Evolutionary conservation across 92 coral and sea anemone species (phyloP).

Genomic region (Phymanthus crucifer): DNA sequence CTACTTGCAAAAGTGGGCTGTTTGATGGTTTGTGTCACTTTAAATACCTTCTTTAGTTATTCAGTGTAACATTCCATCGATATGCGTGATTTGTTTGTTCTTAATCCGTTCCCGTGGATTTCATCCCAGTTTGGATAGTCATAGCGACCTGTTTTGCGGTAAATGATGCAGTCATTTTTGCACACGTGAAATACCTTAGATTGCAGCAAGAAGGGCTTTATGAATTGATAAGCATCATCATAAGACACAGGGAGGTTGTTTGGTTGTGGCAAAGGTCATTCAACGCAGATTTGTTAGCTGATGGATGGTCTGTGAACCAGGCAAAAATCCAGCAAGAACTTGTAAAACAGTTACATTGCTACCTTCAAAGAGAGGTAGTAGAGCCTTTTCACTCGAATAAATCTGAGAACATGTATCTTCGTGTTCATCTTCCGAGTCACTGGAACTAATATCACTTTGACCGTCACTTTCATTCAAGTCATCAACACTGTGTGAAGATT

Average conservation of each 20-base stretch:
- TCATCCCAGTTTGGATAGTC: constrained; percentile 56
- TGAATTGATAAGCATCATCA: constrained; percentile 20
- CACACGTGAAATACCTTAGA: constrained; percentile 25
- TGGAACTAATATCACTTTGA: neutral
- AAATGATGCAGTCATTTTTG: constrained; percentile 40
- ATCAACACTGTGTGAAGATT: neutral
- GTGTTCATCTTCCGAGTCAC: neutral
- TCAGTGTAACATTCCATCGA: too few relatives aligned
- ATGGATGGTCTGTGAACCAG: constrained; percentile 55
- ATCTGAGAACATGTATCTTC: neutral
- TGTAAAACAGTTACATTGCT: constrained; percentile 32
- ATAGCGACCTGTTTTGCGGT: constrained; percentile 25
- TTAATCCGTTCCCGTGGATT: too few relatives aligned
- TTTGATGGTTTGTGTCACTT: too few relatives aligned
- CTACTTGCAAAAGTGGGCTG: too few relatives aligned
- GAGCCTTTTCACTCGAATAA: constrained; percentile 8
- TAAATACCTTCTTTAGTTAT: too few relatives aligned
- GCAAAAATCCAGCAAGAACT: constrained; percentile 38
- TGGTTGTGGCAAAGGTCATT: constrained; percentile 29
- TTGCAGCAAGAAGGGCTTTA: constrained; percentile 37
- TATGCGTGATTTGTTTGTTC: too few relatives aligned
- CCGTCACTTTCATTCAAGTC: neutral
- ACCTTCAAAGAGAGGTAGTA: constrained; percentile 6
- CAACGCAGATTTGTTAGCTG: constrained; percentile 49
- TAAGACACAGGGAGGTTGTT: constrained; percentile 37